phyloP scores from a whole-genome alignment of 2,888 invertebrate genomes.

The Exocentrus adspersus region DNA sequence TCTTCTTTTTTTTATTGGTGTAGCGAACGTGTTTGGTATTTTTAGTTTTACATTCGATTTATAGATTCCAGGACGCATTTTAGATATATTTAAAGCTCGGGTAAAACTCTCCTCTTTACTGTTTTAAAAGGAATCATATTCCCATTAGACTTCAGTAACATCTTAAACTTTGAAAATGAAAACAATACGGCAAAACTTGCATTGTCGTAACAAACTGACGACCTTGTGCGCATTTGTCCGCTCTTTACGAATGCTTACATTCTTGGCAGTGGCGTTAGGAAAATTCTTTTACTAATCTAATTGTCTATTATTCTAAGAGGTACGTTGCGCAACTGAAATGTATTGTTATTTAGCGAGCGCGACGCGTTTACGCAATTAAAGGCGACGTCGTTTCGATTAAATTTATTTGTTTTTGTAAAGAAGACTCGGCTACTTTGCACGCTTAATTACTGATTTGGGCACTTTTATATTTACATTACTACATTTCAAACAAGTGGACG shows the following conservation, averaged over 20 bases:
- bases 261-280: constrained; percentile 41
- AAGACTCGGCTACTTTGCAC: neutral
- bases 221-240: constrained; percentile 23
- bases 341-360: constrained; percentile 26
- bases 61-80: too few species aligned
- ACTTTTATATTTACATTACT: too few species aligned
- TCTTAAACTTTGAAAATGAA: too few species aligned
- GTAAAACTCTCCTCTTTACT: too few species aligned
- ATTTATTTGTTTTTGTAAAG: constrained; percentile 18
- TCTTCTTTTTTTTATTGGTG: neutral
- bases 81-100: too few species aligned
- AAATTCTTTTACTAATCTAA: constrained; percentile 23
- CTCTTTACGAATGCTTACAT: constrained; percentile 11
- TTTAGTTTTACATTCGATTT: too few species aligned
- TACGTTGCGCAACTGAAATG: constrained; percentile 33
- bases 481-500: too few species aligned
- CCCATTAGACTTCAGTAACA: too few species aligned
- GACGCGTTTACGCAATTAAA: constrained; percentile 32
- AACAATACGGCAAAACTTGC: neutral
- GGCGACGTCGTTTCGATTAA: constrained; percentile 29
- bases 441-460: neutral
- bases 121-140: too few species aligned
- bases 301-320: constrained; percentile 15
- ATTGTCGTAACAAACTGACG: neutral
- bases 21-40: neutral